A percentile compares a stretch with the other conserved stretches of the same genome.
Evolutionary conservation across 2,113 vertebrate genomes (phyloP).

Genomic region (Cebus imitator): DNA sequence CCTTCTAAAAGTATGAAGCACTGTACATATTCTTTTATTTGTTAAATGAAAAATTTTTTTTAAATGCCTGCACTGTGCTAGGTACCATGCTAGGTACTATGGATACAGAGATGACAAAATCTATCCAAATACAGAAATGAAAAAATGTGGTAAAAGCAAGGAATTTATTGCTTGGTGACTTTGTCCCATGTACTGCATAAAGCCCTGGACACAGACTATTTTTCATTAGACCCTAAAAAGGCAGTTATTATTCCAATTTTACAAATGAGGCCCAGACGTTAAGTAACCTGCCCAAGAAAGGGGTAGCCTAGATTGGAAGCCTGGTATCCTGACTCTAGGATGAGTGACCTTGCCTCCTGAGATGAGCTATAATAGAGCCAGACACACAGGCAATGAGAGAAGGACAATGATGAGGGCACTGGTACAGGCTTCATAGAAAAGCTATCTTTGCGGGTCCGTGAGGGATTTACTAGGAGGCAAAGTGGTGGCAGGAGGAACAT

Average conservation of each 20-base stretch:
- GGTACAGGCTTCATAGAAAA: neutral
- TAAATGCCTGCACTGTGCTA: neutral
- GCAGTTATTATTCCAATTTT: neutral
- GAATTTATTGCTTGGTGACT: neutral
- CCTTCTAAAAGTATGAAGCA: neutral
- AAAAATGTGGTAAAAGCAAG: neutral
- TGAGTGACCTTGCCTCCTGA: neutral
- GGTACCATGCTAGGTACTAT: neutral
- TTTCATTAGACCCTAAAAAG: neutral
- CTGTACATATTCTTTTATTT: neutral
- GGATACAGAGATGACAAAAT: neutral
- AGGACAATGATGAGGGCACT: neutral
- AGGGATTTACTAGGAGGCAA: neutral
- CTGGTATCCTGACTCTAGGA: neutral
- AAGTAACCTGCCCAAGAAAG: neutral
- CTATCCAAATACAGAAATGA: neutral
- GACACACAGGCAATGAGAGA: rapidly evolving
- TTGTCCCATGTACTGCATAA: neutral
- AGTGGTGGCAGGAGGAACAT: too few relatives aligned
- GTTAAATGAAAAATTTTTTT: neutral
- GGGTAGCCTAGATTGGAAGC: neutral
- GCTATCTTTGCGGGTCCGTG: neutral
- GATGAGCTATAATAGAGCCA: neutral
- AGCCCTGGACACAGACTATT: neutral
- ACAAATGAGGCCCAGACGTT: neutral